These are phyloP conservation scores for Furcula furcula DNA, from an alignment of 2,888 invertebrate species.

Conservation along the genomic window DNA sequence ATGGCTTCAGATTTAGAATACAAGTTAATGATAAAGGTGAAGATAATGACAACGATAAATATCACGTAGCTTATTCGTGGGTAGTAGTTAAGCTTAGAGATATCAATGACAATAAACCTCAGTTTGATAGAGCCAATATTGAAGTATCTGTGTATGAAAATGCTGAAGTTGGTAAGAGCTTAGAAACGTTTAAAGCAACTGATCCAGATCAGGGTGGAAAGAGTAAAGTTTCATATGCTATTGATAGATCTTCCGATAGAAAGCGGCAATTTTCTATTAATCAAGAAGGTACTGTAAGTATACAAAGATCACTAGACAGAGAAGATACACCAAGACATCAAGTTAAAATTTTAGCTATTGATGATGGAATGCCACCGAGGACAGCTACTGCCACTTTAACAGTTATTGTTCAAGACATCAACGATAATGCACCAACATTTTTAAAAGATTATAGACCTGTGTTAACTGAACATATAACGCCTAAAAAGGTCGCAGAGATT, in stretches of 20 bases:
- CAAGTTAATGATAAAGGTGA: constrained; percentile 97
- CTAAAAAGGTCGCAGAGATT: constrained; percentile 95
- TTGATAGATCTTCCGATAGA: constrained; percentile 95
- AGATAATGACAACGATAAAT: constrained; percentile 97
- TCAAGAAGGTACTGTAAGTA: constrained; percentile 96
- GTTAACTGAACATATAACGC: constrained; percentile 95
- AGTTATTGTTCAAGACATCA: constrained; percentile 97
- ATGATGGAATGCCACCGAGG: constrained; percentile 95
- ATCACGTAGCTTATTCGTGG: constrained; percentile 98
- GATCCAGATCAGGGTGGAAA: constrained; percentile 98
- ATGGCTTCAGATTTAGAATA: constrained; percentile 96
- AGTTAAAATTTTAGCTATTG: constrained; percentile 97
- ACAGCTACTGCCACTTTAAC: constrained; percentile 96
- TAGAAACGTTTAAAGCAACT: constrained; percentile 97
- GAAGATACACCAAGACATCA: constrained; percentile 98
- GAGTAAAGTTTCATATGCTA: constrained; percentile 94
- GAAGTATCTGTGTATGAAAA: constrained; percentile 96
- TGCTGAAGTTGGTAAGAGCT: constrained; percentile 92
- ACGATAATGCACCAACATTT: constrained; percentile 97
- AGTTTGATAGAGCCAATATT: constrained; percentile 96
- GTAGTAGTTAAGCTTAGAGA: constrained; percentile 96
- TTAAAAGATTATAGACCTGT: constrained; percentile 96
- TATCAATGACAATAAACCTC: constrained; percentile 98
- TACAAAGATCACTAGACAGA: constrained; percentile 94
- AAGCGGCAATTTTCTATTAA: constrained; percentile 97